Evolutionary conservation across 2,113 vertebrate genomes (phyloP), one percentile per base, ranked within the genome.

Genomic region (Camelus bactrianus): DNA sequence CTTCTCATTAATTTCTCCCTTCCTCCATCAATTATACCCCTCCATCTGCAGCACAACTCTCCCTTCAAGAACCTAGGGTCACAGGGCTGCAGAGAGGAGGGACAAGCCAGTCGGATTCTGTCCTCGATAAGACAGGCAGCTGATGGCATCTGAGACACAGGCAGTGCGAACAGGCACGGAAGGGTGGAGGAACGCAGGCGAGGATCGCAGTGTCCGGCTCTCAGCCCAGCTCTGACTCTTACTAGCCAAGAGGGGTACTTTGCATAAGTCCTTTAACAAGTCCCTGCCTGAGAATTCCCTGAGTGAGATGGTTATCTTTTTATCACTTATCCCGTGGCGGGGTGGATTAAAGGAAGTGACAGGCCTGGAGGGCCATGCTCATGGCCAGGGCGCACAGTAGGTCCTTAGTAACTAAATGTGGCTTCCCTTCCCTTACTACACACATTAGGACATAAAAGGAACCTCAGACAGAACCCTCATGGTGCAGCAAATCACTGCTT

Each of bases 151-250:
- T 35, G 30, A 64, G 82, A 32, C 15, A 20, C 3, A 8, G 76
- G n/a, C 14, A 20, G 54, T 30, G 60, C 72, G 15, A 65, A 4
- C 6, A 0, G 0, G 1, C 2, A 0, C 1, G 2, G 42, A 42
- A 69, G 5, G 20, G n/a, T 2, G 26, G 42, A 92, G 67, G 20
- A 73, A 60, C 0, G 1, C 16, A 35, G 48, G 56, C 0, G 1
- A 10, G 69, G 16, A 17, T 11, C 6, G 16, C 85, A 75, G n/a
- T 64, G 82, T 60, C n/a, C 30, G 5, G 62, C 5, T 26, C 4
- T 42, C 69, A 46, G 26, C 22, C 60, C 2, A 42, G 35, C 30
- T 76, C 28, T 19, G 5, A 52, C 30, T 38, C 46, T 20, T 5
- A 35, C 60, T 62, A 8, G 3, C 38, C 4, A 24, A 22, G 70